phyloP scores from a whole-genome alignment of 2,797 vertebrate species.

The Ceryle rudis region DNA sequence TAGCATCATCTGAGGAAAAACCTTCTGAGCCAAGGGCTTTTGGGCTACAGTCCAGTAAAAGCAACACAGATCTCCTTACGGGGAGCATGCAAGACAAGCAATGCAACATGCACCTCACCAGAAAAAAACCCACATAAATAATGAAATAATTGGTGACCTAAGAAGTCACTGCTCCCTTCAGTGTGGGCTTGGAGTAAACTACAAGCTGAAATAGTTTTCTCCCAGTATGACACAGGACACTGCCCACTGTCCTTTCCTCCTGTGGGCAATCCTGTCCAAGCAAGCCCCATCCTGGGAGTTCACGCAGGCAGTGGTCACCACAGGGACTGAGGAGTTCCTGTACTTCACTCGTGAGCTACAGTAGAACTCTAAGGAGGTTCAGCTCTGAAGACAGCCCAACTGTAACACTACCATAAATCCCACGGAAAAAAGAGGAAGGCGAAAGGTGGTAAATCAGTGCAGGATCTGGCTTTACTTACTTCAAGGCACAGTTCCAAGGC shows the following conservation, averaged over 20 bases:
- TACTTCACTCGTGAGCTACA: neutral
- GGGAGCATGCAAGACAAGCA: neutral
- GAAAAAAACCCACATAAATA: too few relatives aligned
- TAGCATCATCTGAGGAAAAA: neutral
- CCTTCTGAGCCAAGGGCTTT: neutral
- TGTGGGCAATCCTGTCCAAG: fast-evolving
- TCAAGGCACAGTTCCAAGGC: neutral
- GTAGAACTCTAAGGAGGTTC: neutral
- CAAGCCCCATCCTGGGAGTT: neutral
- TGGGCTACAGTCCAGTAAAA: neutral
- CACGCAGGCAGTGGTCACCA: fast-evolving
- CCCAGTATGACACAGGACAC: too few relatives aligned
- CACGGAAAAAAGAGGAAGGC: neutral
- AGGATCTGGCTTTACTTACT: neutral
- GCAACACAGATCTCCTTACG: fast-evolving
- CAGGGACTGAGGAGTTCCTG: fast-evolving
- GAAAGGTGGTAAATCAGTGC: neutral
- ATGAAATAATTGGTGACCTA: neutral
- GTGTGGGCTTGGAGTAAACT: neutral
- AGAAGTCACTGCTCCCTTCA: neutral
- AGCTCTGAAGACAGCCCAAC: neutral
- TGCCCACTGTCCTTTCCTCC: neutral
- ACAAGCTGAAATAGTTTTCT: neutral
- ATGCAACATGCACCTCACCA: neutral
- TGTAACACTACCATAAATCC: neutral